A percentile compares a stretch with the other conserved stretches of the same genome.
phyloP scores from a whole-genome alignment of 1,140 invertebrate species.

The Bactericera cockerelli region DNA sequence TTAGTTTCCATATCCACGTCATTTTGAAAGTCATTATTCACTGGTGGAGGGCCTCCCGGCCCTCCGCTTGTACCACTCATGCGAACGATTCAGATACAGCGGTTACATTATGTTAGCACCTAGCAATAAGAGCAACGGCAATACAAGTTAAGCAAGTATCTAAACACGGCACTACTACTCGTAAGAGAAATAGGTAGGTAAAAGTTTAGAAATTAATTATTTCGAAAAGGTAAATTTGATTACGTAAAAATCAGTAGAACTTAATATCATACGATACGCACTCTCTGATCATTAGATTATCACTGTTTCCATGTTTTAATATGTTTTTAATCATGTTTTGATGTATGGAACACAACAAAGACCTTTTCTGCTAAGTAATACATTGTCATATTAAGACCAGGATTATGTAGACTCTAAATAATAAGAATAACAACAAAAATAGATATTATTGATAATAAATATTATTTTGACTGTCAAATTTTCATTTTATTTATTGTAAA shows the following conservation, averaged over 20 bases:
- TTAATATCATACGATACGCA: not conserved
- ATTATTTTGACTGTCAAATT: too few relatives aligned
- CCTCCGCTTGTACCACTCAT: not conserved
- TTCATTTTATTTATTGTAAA: not conserved
- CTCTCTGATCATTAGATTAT: not conserved
- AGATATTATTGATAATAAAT: not conserved
- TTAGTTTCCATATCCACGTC: too few relatives aligned
- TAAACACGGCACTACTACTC: not conserved
- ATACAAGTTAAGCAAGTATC: not conserved
- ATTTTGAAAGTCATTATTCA: not conserved
- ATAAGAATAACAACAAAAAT: conserved; percentile 2
- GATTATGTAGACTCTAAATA: not conserved
- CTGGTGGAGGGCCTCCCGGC: not conserved
- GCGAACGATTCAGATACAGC: not conserved
- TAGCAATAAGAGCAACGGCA: not conserved
- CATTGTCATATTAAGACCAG: conserved; percentile 7
- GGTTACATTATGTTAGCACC: not conserved
- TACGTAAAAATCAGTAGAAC: not conserved
- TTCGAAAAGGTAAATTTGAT: not conserved
- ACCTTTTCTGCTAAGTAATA: conserved; percentile 1
- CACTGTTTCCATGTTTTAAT: conserved; percentile 19
- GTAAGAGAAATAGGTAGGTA: not conserved
- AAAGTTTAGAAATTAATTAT: not conserved
- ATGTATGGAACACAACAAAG: not conserved
- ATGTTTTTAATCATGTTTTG: conserved; percentile 9